Evolutionary conservation across 2,888 invertebrate genomes (phyloP), one percentile per base, ranked within the genome.

Genomic region (Lasioglossum vierecki): DNA sequence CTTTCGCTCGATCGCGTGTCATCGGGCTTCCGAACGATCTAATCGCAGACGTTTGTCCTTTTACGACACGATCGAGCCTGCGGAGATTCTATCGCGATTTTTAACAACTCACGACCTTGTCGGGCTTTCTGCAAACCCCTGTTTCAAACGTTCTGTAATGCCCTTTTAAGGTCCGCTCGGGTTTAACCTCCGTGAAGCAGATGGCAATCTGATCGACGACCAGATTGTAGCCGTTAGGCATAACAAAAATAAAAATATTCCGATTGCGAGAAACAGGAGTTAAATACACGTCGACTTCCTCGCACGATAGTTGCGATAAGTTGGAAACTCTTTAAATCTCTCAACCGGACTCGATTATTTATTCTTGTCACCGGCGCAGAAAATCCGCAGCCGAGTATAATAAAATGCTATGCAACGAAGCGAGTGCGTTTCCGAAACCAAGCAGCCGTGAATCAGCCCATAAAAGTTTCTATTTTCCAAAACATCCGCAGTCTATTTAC

Each of bases 401-500:
- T 53, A 22, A n/a, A 53, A n/a, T 53, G 22, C 9, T 8, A 53
- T 53, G 53, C 53, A n/a, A 53, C 63, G 13, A 26, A 63, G 63
- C 63, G 60, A 26, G 15, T 2, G 15, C 6, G 6, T 63, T 63
- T 63, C 30, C 6, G 15, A 30, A 30, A 15, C 2, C 71, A 15
- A 13, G 15, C 41, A 44, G 41, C 71, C 3, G 26, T 70, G 18
- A 22, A n/a, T 44, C 44, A 71, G 44, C 44, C 8, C 6, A 8
- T n/a, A 26, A 44, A 35, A 44, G 26, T 71, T 41, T 71, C 71
- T 44, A 44, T 71, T 71, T 71, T 71, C 63, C 63, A 30, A 63
- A 63, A 63, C 71, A 26, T 44, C 15, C 41, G 44, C 44, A 41
- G 71, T 71, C 44, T 71, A 44, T 44, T 71, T 71, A 71, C 71